These are phyloP conservation scores for Gonocerus acuteangulatus DNA, from an alignment of 2,888 invertebrate species.

Conservation along the genomic window DNA sequence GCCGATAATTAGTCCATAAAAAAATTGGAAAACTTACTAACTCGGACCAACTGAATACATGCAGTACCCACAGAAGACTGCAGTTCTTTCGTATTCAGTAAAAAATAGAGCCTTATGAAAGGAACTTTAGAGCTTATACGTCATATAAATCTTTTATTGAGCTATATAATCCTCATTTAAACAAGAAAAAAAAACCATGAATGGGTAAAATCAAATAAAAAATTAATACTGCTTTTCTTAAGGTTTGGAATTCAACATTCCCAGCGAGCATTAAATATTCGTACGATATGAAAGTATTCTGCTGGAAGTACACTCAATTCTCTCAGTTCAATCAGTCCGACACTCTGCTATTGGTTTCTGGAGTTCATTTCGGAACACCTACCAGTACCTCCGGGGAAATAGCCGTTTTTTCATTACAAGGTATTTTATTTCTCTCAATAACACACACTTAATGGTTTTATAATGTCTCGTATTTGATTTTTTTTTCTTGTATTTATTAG, in stretches of 20 bases:
- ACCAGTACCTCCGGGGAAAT: constrained; percentile 78
- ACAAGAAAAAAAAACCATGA: too few relatives aligned
- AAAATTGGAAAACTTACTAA: too few relatives aligned
- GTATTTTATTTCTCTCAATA: constrained; percentile 44
- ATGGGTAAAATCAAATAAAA: too few relatives aligned
- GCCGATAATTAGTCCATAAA: too few relatives aligned
- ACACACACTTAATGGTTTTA: not conserved
- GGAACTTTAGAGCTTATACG: too few relatives aligned
- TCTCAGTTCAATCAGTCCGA: constrained; percentile 78
- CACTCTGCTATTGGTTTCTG: constrained; percentile 71
- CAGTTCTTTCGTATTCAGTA: too few relatives aligned
- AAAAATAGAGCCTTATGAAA: too few relatives aligned
- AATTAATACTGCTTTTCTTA: too few relatives aligned
- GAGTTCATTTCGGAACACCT: constrained; percentile 69
- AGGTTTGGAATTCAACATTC: constrained; percentile 71
- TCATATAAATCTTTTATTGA: too few relatives aligned
- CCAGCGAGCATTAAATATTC: constrained; percentile 62
- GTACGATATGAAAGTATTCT: constrained; percentile 68
- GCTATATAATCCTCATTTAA: too few relatives aligned
- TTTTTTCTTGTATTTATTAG: constrained; percentile 44
- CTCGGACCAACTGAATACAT: too few relatives aligned
- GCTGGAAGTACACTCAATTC: constrained; percentile 81
- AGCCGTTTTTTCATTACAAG: constrained; percentile 69
- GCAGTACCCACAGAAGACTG: too few relatives aligned
- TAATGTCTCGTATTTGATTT: not conserved